phyloP scores from a whole-genome alignment of 1,140 invertebrate genomes.

The Homalodisca vitripennis region DNA sequence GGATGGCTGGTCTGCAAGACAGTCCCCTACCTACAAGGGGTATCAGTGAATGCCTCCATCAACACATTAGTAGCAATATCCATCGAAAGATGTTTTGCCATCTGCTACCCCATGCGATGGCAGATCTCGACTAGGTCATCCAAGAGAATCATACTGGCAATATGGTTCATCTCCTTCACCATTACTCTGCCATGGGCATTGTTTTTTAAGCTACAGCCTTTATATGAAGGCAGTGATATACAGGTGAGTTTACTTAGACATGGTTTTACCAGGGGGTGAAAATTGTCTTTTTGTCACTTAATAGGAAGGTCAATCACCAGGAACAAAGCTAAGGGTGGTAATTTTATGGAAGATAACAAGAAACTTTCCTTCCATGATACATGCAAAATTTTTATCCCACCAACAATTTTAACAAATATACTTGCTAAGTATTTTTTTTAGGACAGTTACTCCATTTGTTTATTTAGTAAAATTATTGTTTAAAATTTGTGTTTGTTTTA shows the following conservation, averaged over 20 bases:
- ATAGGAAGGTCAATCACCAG: no score
- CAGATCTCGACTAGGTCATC: constrained; percentile 53
- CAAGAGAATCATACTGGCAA: constrained; percentile 50
- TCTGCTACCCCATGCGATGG: constrained; percentile 56
- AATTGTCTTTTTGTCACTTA: no score
- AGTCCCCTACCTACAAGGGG: constrained; percentile 61
- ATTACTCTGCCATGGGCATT: constrained; percentile 60
- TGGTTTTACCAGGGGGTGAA: not conserved
- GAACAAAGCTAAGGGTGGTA: no score
- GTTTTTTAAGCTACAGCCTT: constrained; percentile 50
- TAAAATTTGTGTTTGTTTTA: no score
- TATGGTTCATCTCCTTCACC: constrained; percentile 56
- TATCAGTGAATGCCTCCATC: constrained; percentile 62
- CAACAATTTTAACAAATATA: no score
- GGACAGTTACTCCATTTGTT: no score
- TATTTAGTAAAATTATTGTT: no score
- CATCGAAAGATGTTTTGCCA: constrained; percentile 59
- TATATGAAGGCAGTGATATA: constrained; percentile 44
- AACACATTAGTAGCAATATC: constrained; percentile 63
- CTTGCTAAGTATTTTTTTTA: no score
- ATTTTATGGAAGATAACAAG: no score
- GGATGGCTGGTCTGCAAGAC: constrained; percentile 60
- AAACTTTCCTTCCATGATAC: no score
- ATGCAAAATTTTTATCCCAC: no score
- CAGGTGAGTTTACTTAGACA: constrained; percentile 39